A percentile compares a stretch with the other conserved stretches of the same genome.
Evolutionary conservation across 2,888 invertebrate genomes (phyloP).

Genomic region (Elysia crispata): DNA sequence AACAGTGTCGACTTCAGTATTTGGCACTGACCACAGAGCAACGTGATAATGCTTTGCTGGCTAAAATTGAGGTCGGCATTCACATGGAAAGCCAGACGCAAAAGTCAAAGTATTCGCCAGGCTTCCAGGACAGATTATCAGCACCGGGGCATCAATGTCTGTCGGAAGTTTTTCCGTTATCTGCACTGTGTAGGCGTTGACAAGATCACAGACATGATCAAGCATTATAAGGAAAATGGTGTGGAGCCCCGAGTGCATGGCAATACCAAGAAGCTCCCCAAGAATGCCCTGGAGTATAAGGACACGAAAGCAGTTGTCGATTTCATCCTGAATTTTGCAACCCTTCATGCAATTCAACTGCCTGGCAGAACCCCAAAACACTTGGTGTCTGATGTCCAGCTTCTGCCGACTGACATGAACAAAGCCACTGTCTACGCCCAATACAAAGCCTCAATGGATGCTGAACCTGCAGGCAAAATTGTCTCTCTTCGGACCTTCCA

Average conservation of each 20-base stretch:
- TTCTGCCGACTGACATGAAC: too few species aligned
- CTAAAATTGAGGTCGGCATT: conserved; percentile 9
- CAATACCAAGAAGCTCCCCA: conserved; percentile 12
- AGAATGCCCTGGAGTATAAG: conserved; percentile 22
- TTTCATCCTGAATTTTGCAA: conserved; percentile 47
- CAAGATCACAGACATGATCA: conserved; percentile 22
- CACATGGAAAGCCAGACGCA: not conserved
- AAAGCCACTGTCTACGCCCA: too few species aligned
- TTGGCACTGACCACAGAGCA: not conserved
- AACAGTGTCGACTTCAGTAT: conserved; percentile 1
- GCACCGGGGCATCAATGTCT: conserved; percentile 9
- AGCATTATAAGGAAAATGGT: conserved; percentile 39
- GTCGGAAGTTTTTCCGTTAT: conserved; percentile 14
- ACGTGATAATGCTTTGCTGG: conserved; percentile 27
- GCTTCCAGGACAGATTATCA: conserved; percentile 2
- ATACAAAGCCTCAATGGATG: too few species aligned
- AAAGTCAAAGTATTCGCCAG: conserved; percentile 2
- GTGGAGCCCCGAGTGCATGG: conserved; percentile 15
- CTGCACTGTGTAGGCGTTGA: conserved; percentile 20
- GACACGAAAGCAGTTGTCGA: conserved; percentile 42
- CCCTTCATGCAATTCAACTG: conserved; percentile 44
- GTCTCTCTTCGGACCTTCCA: too few species aligned
- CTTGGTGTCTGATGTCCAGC: too few species aligned
- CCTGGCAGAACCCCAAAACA: conserved; percentile 44
- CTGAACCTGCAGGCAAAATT: too few species aligned